Percentiles rank a stretch among this genome's conserved stretches.
phyloP scores from a whole-genome alignment of 2,797 vertebrate genomes.

The Galago senegalensis region DNA sequence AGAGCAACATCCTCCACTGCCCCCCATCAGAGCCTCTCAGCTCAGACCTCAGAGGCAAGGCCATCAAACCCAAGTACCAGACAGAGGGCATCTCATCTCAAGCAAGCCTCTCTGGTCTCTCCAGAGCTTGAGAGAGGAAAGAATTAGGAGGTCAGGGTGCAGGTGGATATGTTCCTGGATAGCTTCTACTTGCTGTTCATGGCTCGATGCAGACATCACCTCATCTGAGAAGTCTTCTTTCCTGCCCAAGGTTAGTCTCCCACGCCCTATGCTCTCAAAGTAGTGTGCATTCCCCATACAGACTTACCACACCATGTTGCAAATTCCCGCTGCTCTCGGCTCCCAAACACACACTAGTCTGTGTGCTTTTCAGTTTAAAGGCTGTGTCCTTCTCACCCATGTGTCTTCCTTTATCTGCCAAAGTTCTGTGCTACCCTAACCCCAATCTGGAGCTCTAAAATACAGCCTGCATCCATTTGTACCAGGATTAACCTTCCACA shows the following conservation, averaged over 20 bases:
- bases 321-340: not conserved
- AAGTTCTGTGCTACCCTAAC: not conserved
- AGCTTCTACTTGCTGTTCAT: not conserved
- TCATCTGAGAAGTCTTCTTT: conserved; percentile 26
- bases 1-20: not conserved
- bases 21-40: not conserved
- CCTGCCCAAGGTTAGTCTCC: not conserved
- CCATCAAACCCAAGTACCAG: not conserved
- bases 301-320: not conserved
- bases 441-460: not conserved
- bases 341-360: not conserved
- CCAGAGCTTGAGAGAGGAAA: not conserved
- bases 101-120: not conserved
- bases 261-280: not conserved
- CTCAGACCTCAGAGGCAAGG: not conserved
- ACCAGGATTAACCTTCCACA: not conserved
- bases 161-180: not conserved
- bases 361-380: not conserved
- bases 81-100: not conserved
- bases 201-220: conserved; percentile 8
- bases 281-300: not conserved
- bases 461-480: not conserved
- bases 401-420: not conserved
- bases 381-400: not conserved
- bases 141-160: not conserved